Evolutionary conservation across 2,113 vertebrate species (phyloP), one percentile per base, ranked within the genome.

Genomic region (Cryptotis parvus): DNA sequence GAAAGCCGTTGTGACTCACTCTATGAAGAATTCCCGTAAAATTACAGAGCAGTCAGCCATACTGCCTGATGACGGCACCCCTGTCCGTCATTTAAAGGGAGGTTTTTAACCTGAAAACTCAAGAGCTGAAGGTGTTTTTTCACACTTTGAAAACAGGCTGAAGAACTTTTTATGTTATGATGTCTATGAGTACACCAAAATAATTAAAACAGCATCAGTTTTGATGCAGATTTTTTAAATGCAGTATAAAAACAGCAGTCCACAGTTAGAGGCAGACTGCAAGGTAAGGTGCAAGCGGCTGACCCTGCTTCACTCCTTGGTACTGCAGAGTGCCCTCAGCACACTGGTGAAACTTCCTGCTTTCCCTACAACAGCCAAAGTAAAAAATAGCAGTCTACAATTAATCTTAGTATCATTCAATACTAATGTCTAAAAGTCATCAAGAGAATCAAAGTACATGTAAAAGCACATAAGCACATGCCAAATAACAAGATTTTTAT

Each of bases 131-230:
- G 61, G 80, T 80, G 68, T 75, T 89, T 74, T 55, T 52, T 68
- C 85, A 91, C 15, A 75, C 69, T 90, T 96, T 43, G 70, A 82
- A 93, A 92, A 52, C 1, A 85, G 65, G n/a, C 33, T 73, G 35
- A 86, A 72, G 37, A 88, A 73, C 49, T 82, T 79, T 70, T 33
- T 66, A 68, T 37, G 29, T 77, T 55, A 87, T n/a, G 63, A 77
- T 63, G n/a, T 72, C n/a, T 65, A 91, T n/a, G 83, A 35, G 55
- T 3, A 69, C 37, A 82, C 24, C 81, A 78, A 93, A 86, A 83
- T 74, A 81, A 87, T 43, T 41, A 58, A 4, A 80, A 68, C 0
- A 63, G 69, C 6, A 14, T 35, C 45, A 10, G 45, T 9, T 86
- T 58, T 90, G 33, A 81, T 77, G 73, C 0, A 52, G 27, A 43